Evolutionary conservation across 1,140 invertebrate genomes (phyloP).

Genomic region (Calliopsis andreniformis): DNA sequence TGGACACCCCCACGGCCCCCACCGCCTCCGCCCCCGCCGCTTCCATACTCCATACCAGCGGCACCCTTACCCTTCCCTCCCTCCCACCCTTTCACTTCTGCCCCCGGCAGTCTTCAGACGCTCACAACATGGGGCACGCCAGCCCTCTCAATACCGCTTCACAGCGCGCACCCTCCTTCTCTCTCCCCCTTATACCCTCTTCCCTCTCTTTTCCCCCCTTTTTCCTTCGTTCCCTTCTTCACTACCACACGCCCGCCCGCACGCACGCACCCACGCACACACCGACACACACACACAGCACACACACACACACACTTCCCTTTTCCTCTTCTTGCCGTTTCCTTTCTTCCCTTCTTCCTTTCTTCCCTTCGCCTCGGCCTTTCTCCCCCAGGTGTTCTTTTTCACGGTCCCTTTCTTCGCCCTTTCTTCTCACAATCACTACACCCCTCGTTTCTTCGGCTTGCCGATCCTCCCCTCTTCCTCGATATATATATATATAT

Average conservation of each 20-base stretch:
- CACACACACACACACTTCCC: slow-evolving; percentile 4
- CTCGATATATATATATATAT: background rate
- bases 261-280: too few relatives aligned
- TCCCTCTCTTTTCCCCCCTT: background rate
- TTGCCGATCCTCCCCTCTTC: slow-evolving; percentile 2
- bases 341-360: slow-evolving; percentile 29
- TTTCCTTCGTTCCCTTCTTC: slow-evolving; percentile 36
- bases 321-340: slow-evolving; percentile 37
- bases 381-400: slow-evolving; percentile 44
- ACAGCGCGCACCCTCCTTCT: slow-evolving; percentile 45
- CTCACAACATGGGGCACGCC: slow-evolving; percentile 73
- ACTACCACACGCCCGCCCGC: too few relatives aligned
- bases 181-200: background rate
- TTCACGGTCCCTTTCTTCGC: slow-evolving; percentile 34
- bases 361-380: slow-evolving; percentile 29
- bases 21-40: slow-evolving; percentile 74
- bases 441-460: slow-evolving; percentile 29
- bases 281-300: too few relatives aligned
- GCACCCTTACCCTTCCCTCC: slow-evolving; percentile 63
- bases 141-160: slow-evolving; percentile 61
- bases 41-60: slow-evolving; percentile 79
- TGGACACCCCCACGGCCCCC: slow-evolving; percentile 78
- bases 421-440: slow-evolving; percentile 24
- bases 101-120: slow-evolving; percentile 71
- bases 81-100: slow-evolving; percentile 72